Percentiles rank a stretch among this genome's conserved stretches.
Conservation (phyloP, 2,888 invertebrate genomes). For the Drosophila flavopinicola region DNA sequence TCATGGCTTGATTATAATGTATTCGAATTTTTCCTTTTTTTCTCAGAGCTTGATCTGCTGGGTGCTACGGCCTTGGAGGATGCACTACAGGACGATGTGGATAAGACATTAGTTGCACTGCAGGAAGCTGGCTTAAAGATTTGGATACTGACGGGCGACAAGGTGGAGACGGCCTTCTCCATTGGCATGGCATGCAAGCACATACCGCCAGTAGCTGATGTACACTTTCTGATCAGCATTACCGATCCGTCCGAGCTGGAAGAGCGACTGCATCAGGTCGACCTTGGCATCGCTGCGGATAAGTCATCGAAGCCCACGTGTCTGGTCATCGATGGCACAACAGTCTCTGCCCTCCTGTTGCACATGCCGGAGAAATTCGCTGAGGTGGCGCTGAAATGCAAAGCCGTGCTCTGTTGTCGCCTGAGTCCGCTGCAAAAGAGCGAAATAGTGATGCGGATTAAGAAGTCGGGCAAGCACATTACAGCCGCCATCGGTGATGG, state of each 20-base stretch:
- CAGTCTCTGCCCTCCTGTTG: conserved; percentile 88
- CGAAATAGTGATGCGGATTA: conserved; percentile 92
- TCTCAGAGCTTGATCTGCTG: conserved; percentile 87
- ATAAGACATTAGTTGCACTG: conserved; percentile 91
- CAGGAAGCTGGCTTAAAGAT: conserved; percentile 92
- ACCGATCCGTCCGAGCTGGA: conserved; percentile 85
- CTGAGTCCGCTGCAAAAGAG: conserved; percentile 96
- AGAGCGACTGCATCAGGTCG: conserved; percentile 87
- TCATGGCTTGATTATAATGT: too few species aligned
- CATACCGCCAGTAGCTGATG: conserved; percentile 85
- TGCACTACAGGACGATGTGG: conserved; percentile 93
- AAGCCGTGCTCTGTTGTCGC: conserved; percentile 94
- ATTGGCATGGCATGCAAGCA: conserved; percentile 92
- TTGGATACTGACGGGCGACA: conserved; percentile 97
- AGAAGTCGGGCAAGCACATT: conserved; percentile 86
- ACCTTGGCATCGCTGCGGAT: conserved; percentile 85
- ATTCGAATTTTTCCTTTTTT: not conserved
- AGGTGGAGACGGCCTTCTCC: conserved; percentile 93
- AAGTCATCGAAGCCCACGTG: conserved; percentile 83
- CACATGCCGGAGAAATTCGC: conserved; percentile 88
- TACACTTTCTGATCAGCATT: conserved; percentile 86
- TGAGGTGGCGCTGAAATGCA: conserved; percentile 88
- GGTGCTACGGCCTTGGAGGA: conserved; percentile 97
- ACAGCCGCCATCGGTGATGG: conserved; percentile 98
- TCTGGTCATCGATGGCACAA: conserved; percentile 91